Evolutionary conservation across 2,888 invertebrate genomes (phyloP).

Genomic region (Hypercompe scribonia): DNA sequence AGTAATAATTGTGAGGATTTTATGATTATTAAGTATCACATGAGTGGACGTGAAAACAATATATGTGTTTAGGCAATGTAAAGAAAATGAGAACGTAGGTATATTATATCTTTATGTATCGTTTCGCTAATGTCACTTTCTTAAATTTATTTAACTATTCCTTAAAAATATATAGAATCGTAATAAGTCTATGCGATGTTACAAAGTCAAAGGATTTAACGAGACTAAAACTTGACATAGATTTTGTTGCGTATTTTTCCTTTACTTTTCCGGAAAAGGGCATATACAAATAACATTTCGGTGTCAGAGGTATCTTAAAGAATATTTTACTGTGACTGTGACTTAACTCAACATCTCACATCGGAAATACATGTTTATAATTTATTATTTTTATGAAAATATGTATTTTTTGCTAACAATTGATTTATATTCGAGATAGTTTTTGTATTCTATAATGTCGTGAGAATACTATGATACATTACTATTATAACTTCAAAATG

Average conservation of each 20-base stretch:
- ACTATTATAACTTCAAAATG: too few relatives aligned
- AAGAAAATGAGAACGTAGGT: too few relatives aligned
- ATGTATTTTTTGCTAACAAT: not conserved
- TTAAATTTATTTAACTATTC: too few relatives aligned
- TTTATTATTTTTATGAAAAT: not conserved
- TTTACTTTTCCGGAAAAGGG: not conserved
- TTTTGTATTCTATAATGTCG: too few relatives aligned
- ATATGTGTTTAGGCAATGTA: too few relatives aligned
- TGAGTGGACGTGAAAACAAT: too few relatives aligned
- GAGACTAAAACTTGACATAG: not conserved
- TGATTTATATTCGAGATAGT: not conserved
- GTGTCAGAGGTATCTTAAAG: not conserved
- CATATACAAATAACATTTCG: not conserved
- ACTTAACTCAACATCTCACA: not conserved
- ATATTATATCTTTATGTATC: too few relatives aligned
- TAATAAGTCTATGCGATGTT: not conserved
- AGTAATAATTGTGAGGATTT: too few relatives aligned
- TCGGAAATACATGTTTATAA: not conserved
- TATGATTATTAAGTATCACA: too few relatives aligned
- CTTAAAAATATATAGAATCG: not conserved
- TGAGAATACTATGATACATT: too few relatives aligned
- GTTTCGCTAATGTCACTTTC: too few relatives aligned
- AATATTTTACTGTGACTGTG: not conserved
- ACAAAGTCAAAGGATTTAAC: not conserved
- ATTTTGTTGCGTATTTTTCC: not conserved